A percentile compares a stretch with the other conserved stretches of the same genome.
Conservation (phyloP, 2,113 vertebrate genomes). For the Quiscalus mexicanus region DNA sequence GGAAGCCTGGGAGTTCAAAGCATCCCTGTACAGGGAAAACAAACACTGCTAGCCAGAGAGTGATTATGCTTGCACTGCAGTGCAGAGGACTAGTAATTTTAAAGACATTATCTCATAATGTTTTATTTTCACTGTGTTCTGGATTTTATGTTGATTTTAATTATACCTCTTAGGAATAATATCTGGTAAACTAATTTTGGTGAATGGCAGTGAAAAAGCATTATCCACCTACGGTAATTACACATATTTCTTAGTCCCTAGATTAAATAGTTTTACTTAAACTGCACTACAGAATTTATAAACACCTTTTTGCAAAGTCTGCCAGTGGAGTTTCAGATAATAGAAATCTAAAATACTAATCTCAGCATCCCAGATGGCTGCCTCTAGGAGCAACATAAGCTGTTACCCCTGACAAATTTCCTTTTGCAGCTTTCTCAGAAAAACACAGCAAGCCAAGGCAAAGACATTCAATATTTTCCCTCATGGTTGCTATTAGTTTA, state of each 20-base stretch:
- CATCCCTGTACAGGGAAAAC: background rate
- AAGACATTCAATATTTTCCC: background rate
- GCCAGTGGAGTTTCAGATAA: conserved; percentile 32
- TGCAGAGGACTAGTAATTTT: conserved; percentile 34
- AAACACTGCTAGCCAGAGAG: background rate
- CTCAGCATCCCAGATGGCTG: conserved; percentile 25
- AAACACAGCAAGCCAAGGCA: background rate
- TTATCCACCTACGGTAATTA: conserved; percentile 57
- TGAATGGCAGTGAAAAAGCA: conserved; percentile 29
- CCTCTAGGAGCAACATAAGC: background rate
- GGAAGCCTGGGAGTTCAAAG: conserved; percentile 11
- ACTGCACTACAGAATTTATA: conserved; percentile 10
- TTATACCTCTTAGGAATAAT: conserved; percentile 70
- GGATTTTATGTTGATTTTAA: conserved; percentile 68
- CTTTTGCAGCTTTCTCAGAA: background rate
- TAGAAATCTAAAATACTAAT: conserved; percentile 28
- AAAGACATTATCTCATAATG: conserved; percentile 55
- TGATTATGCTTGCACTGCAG: background rate
- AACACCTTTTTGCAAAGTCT: conserved; percentile 14
- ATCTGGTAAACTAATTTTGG: conserved; percentile 46
- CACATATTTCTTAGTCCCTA: conserved; percentile 47
- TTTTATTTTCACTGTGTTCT: conserved; percentile 51
- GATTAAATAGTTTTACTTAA: conserved; percentile 57
- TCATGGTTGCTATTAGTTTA: background rate
- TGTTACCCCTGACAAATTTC: conserved; percentile 5